Evolutionary conservation across 2,113 vertebrate genomes (phyloP).

Genomic region (Irena cyanogastra): DNA sequence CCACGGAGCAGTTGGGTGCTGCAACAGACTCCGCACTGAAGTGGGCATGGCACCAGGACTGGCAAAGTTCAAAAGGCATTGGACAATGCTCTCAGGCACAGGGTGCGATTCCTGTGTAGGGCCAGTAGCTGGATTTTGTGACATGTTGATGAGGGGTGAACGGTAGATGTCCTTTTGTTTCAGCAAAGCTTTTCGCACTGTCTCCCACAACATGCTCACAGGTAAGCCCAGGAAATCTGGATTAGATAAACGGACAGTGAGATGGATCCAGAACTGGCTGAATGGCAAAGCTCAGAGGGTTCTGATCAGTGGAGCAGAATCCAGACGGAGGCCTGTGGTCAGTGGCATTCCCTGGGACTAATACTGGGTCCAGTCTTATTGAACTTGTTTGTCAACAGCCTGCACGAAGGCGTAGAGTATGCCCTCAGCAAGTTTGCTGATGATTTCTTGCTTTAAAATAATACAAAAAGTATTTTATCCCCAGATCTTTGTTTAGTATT

Average conservation of each 20-base stretch:
- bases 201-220: not conserved
- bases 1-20: accelerated
- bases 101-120: not conserved
- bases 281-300: not conserved
- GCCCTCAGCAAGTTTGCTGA: not conserved
- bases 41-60: not conserved
- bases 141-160: not conserved
- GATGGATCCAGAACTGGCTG: not conserved
- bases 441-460: not conserved
- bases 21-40: not conserved
- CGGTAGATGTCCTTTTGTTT: not conserved
- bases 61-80: not conserved
- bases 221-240: not conserved
- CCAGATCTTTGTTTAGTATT: not conserved
- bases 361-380: not conserved
- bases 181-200: not conserved
- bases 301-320: too few species aligned
- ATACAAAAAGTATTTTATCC: not conserved
- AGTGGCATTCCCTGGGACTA: too few species aligned
- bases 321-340: not conserved
- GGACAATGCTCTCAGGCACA: not conserved
- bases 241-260: not conserved
- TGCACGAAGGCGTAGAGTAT: not conserved
- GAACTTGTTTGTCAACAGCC: not conserved
- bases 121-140: not conserved